Base-by-base conservation (phyloP, 1,140 invertebrate species). In the Chironomus tepperi region DNA sequence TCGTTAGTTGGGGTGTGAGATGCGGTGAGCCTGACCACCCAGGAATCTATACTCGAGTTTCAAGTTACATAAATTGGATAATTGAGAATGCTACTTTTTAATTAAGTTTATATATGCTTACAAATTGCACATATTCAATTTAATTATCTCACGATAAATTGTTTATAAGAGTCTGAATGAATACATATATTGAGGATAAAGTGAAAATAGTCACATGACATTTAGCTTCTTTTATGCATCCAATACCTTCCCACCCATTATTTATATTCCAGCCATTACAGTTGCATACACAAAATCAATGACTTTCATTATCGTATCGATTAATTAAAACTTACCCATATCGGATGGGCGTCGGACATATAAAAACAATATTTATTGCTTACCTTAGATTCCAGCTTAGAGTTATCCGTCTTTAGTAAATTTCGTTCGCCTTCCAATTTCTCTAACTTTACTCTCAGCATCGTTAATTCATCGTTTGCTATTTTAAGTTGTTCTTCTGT, bases 381-480 rank as follows among this genome's bases (percentile, higher is more conserved):
- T 83, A 97, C 95, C 90, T 95, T 95, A 75, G 89, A 89, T 83
- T 97, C 95, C 75, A 97, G 84, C 84, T 90, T 91, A 78, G 96
- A 93, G 80, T 93, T 95, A 78, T 94, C 91, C 78, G 90, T 88
- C 84, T 97, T 96, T 80, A 95, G 86, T 77, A 90, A 88, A 78
- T 88, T 89, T 75, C 93, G 87, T 80, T 97, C 95, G 79, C 87
- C 88, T 81, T 97, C 95, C 76, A 94, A 83, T 82, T 93, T 94
- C 74, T 97, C 94, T 77, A 94, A 83, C 81, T 94, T 94, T 0
- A 86, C 82, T 76, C 90, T 89, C 74, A 97, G 83, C n/a, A 88
- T 85, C 77, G 95, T 91, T 77, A 97, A 82, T 84, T 97, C 81
- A 93, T 93, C 85, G 88, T 91, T 85, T 87, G 91, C 75, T 85